These are phyloP conservation scores for Stenodera caucasica DNA, from an alignment of 2,888 invertebrate species.

Conservation along the genomic window DNA sequence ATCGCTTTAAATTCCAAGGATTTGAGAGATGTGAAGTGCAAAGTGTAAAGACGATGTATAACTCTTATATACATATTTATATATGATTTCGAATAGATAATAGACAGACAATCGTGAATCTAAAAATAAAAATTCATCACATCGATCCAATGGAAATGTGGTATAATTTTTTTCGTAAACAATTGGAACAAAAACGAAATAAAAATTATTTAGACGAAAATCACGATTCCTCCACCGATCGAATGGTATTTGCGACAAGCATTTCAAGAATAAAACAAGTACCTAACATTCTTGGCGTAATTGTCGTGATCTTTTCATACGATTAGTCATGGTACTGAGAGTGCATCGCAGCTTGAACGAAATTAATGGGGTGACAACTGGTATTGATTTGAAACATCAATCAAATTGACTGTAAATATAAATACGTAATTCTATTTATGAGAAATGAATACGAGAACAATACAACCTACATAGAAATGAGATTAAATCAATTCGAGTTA, in stretches of 20 bases:
- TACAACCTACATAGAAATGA: neutral
- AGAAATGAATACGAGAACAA: neutral
- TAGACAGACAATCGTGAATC: slow-evolving; percentile 34
- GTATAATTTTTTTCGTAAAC: neutral
- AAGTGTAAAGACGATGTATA: slow-evolving; percentile 42
- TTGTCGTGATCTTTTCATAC: neutral
- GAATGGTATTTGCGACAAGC: neutral
- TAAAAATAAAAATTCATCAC: slow-evolving; percentile 41
- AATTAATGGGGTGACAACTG: slow-evolving; percentile 4
- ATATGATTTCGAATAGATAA: slow-evolving; percentile 34
- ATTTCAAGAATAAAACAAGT: neutral
- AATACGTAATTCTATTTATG: neutral
- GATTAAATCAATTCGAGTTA: too few species aligned
- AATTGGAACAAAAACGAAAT: neutral
- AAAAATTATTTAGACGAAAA: neutral
- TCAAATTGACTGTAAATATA: neutral
- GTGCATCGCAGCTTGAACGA: neutral
- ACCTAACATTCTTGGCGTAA: neutral
- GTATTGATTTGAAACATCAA: neutral
- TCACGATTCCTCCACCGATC: neutral
- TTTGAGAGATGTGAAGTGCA: slow-evolving; percentile 19
- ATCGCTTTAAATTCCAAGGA: slow-evolving; percentile 49
- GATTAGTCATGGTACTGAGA: neutral
- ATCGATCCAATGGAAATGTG: neutral
- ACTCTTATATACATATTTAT: slow-evolving; percentile 49